phyloP scores from a whole-genome alignment of 2,888 invertebrate species.

The Callosobruchus maculatus region DNA sequence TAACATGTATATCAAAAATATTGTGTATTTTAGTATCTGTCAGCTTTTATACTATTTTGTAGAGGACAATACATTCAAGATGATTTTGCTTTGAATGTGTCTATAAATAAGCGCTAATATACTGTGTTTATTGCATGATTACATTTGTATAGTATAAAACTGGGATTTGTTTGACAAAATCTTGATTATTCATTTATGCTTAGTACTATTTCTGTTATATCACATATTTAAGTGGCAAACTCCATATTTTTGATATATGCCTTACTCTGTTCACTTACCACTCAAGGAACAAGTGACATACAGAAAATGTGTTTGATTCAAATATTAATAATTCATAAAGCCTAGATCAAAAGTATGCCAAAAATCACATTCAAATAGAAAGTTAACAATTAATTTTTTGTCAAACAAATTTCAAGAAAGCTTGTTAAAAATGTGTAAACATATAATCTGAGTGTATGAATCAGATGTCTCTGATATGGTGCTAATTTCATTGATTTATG shows the following conservation, averaged over 20 bases:
- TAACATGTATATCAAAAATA: no score
- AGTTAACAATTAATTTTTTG: not conserved
- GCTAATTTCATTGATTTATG: not conserved
- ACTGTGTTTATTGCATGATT: not conserved
- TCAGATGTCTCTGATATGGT: not conserved
- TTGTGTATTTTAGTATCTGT: not conserved
- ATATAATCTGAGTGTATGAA: not conserved
- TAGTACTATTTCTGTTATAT: no score
- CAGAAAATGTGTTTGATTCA: no score
- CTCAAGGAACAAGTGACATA: no score
- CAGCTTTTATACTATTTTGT: not conserved
- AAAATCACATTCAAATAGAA: no score
- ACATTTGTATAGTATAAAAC: not conserved
- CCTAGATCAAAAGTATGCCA: no score
- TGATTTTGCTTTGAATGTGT: not conserved
- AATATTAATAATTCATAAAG: no score
- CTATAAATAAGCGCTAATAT: not conserved
- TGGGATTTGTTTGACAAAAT: not conserved
- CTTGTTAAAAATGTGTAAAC: not conserved
- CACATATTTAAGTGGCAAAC: no score
- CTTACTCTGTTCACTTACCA: no score
- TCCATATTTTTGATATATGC: no score
- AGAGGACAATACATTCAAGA: not conserved
- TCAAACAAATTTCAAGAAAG: not conserved
- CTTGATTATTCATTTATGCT: not conserved